Base-by-base conservation (phyloP, 2,113 vertebrate genomes). In the Pungitius pungitius region DNA sequence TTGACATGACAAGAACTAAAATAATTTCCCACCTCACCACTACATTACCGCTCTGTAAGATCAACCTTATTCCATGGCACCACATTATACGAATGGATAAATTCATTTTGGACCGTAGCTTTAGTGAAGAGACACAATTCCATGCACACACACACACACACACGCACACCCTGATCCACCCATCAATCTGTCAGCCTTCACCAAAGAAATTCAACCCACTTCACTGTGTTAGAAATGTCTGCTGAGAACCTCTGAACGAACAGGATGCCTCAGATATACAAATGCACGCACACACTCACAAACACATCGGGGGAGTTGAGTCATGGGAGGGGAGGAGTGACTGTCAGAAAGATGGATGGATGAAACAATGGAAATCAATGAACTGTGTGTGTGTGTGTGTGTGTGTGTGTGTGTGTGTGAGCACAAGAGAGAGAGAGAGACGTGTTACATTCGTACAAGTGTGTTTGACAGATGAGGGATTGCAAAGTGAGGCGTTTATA, bases 291-390 rank as follows among this genome's bases (percentile, higher is more conserved):
- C 24, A 51, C 58, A 33, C 43, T 52, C 45, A 47, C 56, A 54
- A 27, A 55, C 22, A 2, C 37, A 65, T 43, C n/a, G 3, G 8
- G 58, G 64, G 73, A 79, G 77, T 83, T 73, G 79, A 80, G 73
- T 75, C 82, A 81, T 71, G 69, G 71, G 70, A 82, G 39, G 76
- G 82, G 78, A 82, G 84, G 78, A 76, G 74, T 73, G 67, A 76
- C 61, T 85, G 80, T 89, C 85, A 83, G 80, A 45, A 73, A 87
- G 84, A 87, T 77, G 84, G 87, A 87, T 85, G 84, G 75, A 77
- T 68, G 65, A 66, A 82, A 87, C 82, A 85, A 87, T 85, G 77
- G 65, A 85, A 87, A 87, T 89, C 87, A 87, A 83, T 85, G 62
- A 75, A 69, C 1, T 82, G 47, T 77, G 30, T 69, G 52, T 60